Base-by-base conservation (phyloP, 2,797 vertebrate species). In the Pogonophryne albipinna region DNA sequence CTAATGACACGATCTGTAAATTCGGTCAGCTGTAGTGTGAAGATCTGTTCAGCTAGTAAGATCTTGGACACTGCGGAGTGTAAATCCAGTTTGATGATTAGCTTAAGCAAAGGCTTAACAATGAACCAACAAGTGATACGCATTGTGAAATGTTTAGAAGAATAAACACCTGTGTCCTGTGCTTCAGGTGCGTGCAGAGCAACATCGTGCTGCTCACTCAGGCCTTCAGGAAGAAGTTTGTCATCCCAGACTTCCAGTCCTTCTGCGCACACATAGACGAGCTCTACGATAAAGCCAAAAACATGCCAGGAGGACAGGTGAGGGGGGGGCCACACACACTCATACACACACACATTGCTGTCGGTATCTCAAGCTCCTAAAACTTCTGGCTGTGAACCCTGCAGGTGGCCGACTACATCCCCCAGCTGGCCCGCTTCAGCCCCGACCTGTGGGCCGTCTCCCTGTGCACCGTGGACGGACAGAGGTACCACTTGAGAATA, bases 191-290 rank as follows among this genome's bases (percentile, higher is more conserved):
- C 89, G 98, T 99, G 82, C 98, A 99, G 85, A 99, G 97, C 94
- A 99, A 99, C 94, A 99, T 99, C 46, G 98, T 99, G 41, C 92
- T 99, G 91, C 95, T 99, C 79, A 99, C 98, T 46, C 98, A 99
- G 94, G 98, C 98, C 61, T 99, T 99, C 92, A 94, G 98, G 85
- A 97, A 98, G 93, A 99, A 99, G 94, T 99, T 99, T 81, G 98
- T 99, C 81, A 97, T 99, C 94, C 98, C 98, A 23, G 98, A 99
- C 93, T 99, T 98, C 83, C 95, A 97, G 95, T 95, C 97, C 0
- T 99, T 99, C 92, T 94, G 95, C 62, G 96, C 96, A 27, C 98
- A 99, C 91, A 97, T 99, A 2, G 97, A 99, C 84, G 97, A 98
- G 3, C 93, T 99, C 0, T 97, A 95, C 11, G 97, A 96, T 45